A percentile compares a stretch with the other conserved stretches of the same genome.
Evolutionary conservation across 2,113 vertebrate genomes (phyloP).

Genomic region (Zosterops borbonicus): DNA sequence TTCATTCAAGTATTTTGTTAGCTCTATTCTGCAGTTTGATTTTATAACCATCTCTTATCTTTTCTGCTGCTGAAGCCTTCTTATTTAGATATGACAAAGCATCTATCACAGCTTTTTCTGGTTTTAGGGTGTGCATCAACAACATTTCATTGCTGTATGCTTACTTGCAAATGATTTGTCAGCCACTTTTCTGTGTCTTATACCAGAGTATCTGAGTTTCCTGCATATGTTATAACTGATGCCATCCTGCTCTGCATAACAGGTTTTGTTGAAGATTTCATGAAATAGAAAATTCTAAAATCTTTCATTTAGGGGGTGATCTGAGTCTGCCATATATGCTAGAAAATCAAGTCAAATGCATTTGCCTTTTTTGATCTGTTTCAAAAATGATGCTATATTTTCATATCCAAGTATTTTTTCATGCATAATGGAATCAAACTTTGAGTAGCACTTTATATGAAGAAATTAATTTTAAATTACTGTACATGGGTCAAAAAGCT

Average conservation of each 20-base stretch:
- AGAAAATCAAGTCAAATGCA: neutral
- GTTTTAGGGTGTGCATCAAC: neutral
- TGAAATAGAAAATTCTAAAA: neutral
- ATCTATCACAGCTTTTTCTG: neutral
- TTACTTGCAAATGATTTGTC: neutral
- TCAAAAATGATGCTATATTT: neutral
- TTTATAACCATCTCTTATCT: neutral
- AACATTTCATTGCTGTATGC: neutral
- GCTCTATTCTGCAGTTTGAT: neutral
- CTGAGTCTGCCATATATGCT: neutral
- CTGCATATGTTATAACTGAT: neutral
- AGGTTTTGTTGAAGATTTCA: neutral
- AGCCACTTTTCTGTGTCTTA: neutral
- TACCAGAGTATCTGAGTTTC: neutral
- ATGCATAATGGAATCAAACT: neutral
- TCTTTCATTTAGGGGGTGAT: neutral
- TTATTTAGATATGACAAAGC: neutral
- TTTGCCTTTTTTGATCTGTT: neutral
- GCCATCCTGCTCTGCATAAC: neutral
- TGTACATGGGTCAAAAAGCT: neutral
- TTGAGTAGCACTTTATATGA: neutral
- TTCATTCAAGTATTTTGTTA: neutral
- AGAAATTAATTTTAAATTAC: neutral
- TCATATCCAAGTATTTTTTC: neutral
- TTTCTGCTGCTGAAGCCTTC: neutral